Conservation (phyloP, 2,888 invertebrate species). For the Microctonus brassicae region DNA sequence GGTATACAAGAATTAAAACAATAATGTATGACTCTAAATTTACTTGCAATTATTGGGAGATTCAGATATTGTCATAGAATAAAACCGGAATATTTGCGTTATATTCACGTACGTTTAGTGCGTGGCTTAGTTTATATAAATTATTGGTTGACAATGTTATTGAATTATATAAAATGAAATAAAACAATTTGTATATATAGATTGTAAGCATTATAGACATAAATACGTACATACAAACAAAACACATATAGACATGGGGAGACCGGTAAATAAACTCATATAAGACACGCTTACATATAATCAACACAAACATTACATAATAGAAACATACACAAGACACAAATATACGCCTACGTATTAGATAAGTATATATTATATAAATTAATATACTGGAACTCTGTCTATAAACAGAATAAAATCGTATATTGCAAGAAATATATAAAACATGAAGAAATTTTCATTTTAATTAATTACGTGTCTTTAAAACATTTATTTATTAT, state of each 20-base stretch:
- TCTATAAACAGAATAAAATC: constrained; percentile 64
- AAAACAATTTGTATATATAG: constrained; percentile 62
- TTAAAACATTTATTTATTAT: no score
- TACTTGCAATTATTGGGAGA: constrained; percentile 31
- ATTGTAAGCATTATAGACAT: constrained; percentile 58
- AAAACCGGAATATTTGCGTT: constrained; percentile 6
- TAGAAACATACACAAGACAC: constrained; percentile 23
- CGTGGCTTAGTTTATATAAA: constrained; percentile 48
- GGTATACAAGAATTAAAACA: constrained; percentile 25
- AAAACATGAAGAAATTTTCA: background rate
- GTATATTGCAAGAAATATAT: constrained; percentile 56
- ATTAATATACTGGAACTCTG: constrained; percentile 60
- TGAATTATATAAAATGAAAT: constrained; percentile 57
- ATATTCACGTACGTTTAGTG: constrained; percentile 11
- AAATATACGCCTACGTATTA: constrained; percentile 51
- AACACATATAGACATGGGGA: constrained; percentile 39
- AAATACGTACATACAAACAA: constrained; percentile 32
- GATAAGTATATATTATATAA: constrained; percentile 39
- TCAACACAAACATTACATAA: constrained; percentile 26
- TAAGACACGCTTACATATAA: constrained; percentile 40
- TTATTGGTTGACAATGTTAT: constrained; percentile 68
- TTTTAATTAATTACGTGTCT: background rate
- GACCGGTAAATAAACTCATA: constrained; percentile 19
- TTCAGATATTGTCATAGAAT: background rate
- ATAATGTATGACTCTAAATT: constrained; percentile 26